phyloP scores from a whole-genome alignment of 2,797 vertebrate species.

The Clarias pachynema region DNA sequence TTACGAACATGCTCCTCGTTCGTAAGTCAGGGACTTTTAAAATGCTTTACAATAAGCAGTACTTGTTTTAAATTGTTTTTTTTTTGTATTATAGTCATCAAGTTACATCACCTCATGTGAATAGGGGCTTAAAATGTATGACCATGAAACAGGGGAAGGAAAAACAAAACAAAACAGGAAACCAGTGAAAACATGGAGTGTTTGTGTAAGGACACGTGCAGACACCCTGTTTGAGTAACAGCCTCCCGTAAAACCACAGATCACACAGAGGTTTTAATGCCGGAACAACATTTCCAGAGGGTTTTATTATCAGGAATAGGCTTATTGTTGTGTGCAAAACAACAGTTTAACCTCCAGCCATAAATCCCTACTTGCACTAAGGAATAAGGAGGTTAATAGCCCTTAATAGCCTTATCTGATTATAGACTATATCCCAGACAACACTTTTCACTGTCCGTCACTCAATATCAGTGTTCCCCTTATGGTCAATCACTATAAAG shows the following conservation, averaged over 20 bases:
- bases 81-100: too few relatives aligned
- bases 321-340: background rate
- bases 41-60: too few relatives aligned
- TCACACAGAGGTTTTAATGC: background rate
- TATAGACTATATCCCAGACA: background rate
- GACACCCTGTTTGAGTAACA: background rate
- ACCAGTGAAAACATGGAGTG: background rate
- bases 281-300: background rate
- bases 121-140: background rate
- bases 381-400: background rate
- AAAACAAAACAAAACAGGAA: background rate
- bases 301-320: background rate
- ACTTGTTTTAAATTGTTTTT: background rate
- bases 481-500: background rate
- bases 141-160: background rate
- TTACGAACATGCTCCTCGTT: too few relatives aligned
- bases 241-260: background rate
- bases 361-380: background rate
- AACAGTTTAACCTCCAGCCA: background rate
- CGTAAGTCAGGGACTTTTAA: too few relatives aligned
- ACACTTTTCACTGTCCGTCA: too few relatives aligned
- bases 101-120: background rate
- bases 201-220: background rate
- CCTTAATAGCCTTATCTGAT: background rate
- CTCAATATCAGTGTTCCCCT: background rate